These are phyloP conservation scores for Protonibea diacanthus DNA, from an alignment of 2,797 vertebrate genomes.

Conservation along the genomic window DNA sequence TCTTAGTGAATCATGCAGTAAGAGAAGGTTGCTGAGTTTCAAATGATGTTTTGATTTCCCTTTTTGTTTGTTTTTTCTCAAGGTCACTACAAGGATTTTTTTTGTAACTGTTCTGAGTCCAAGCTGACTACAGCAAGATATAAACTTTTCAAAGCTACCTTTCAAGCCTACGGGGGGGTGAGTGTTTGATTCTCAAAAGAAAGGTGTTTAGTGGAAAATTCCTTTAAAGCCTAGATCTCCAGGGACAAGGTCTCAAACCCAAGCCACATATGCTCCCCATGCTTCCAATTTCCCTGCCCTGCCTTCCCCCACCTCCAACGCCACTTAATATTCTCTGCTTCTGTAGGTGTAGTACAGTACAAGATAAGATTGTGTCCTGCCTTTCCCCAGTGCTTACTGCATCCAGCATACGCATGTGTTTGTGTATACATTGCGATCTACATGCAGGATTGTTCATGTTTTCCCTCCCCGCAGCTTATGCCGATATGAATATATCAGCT, in stretches of 20 bases:
- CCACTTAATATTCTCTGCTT: background rate
- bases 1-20: background rate
- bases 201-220: slow-evolving; percentile 4
- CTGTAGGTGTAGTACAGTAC: slow-evolving; percentile 1
- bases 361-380: slow-evolving; percentile 24
- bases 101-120: background rate
- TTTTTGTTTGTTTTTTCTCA: background rate
- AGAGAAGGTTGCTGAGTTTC: background rate
- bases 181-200: background rate
- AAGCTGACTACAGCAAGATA: background rate
- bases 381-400: slow-evolving; percentile 1
- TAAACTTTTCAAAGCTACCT: background rate
- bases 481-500: slow-evolving; percentile 68
- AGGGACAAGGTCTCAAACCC: background rate
- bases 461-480: slow-evolving; percentile 48
- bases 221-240: background rate
- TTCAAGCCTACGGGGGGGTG: background rate
- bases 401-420: background rate
- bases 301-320: background rate
- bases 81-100: slow-evolving; percentile 9
- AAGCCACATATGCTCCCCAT: background rate
- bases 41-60: slow-evolving; percentile 3
- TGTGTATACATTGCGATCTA: slow-evolving; percentile 32
- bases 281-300: background rate
- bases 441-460: slow-evolving; percentile 41